Evolutionary conservation across 2,797 vertebrate genomes (phyloP), one percentile per base, ranked within the genome.

Genomic region (Paedocypris micromegethes): DNA sequence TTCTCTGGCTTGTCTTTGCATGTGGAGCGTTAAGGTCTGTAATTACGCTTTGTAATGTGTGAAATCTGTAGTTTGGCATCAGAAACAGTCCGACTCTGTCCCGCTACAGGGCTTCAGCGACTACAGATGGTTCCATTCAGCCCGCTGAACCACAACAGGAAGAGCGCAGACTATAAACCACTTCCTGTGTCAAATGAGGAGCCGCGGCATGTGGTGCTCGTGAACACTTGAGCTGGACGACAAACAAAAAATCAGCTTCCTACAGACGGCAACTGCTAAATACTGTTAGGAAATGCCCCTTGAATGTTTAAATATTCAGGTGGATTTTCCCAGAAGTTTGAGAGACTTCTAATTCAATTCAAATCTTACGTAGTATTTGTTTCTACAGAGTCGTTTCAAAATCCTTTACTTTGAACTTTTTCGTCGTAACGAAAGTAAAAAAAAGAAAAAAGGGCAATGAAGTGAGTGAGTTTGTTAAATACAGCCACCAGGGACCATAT

Each of bases 71-170:
- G 2, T 59, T 66, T 60, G 4, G 48, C 61, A 9, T 48, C 42
- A 64, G 45, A 49, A 49, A 64, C n/a, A 6, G 64, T 44, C 9
- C 0, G 37, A 49, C 58, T 45, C 53, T 60, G 67, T 49, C 58
- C 7, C 68, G 58, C 38, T 63, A 63, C 49, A 52, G 53, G 38
- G 53, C 51, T 55, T 75, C 68, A 63, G 59, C 54, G 64, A 60
- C 65, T 54, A 57, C 74, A 76, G 75, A 75, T 76, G 39, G 5
- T 77, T 76, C 59, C 72, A 78, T 79, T 83, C 73, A 78, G 78
- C 50, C 76, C 73, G 62, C 57, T 73, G 66, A 78, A 78, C 80
- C 81, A 79, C 78, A 80, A 80, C 85, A 87, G 83, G 86, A 88
- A 88, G 83, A 69, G 78, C 80, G 81, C 76, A 52, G 78, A 78